A percentile compares a stretch with the other conserved stretches of the same genome.
Conservation (phyloP, 35 echinoderm and acorn worm species). For the Anneissia japonica region DNA sequence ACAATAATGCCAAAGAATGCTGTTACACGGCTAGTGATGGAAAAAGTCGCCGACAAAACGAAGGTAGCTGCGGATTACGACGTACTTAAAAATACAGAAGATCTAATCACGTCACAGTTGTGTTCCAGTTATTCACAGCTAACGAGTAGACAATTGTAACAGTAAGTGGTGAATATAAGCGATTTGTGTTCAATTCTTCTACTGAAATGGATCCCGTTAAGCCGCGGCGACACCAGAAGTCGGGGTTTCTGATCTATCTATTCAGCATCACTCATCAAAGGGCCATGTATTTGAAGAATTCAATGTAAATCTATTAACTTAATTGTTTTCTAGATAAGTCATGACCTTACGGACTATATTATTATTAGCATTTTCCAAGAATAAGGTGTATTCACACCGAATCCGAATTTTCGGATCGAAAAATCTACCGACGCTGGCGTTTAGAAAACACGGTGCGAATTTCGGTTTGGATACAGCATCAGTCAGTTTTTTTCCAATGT, state of each 20-base stretch:
- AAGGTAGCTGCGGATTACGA: not conserved
- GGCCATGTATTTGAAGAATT: too few relatives aligned
- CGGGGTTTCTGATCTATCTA: not conserved
- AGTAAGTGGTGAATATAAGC: not conserved
- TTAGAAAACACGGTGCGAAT: too few relatives aligned
- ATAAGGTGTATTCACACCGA: too few relatives aligned
- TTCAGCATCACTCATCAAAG: too few relatives aligned
- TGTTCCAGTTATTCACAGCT: not conserved
- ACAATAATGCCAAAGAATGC: not conserved
- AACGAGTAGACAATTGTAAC: not conserved
- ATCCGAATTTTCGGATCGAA: too few relatives aligned
- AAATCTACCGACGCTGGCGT: too few relatives aligned
- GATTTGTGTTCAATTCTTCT: not conserved
- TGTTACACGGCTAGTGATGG: not conserved
- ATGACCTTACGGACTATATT: too few relatives aligned
- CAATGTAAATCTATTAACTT: too few relatives aligned
- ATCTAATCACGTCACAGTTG: not conserved
- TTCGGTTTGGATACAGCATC: too few relatives aligned
- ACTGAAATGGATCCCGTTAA: not conserved
- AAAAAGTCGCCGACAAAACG: not conserved
- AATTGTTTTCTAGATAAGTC: too few relatives aligned
- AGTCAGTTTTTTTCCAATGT: too few relatives aligned
- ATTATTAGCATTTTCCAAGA: too few relatives aligned
- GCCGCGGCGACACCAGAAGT: not conserved
- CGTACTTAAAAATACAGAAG: not conserved